phyloP scores from a whole-genome alignment of 2,888 invertebrate species.

The Dicranocentrus wangi region DNA sequence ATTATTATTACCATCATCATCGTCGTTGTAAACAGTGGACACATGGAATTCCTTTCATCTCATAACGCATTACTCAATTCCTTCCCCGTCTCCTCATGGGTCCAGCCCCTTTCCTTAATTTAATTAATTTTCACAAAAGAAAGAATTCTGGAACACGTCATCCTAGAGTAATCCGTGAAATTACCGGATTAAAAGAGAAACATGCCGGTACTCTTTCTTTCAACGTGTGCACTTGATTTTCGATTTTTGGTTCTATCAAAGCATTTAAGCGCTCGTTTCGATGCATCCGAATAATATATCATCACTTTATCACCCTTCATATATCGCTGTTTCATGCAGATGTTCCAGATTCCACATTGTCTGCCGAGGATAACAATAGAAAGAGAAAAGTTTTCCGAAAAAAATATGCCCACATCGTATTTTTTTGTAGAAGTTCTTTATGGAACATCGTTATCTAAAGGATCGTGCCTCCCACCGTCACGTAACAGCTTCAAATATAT shows the following conservation, averaged over 20 bases:
- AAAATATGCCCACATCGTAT: slow-evolving; percentile 4
- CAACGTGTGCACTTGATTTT: neutral
- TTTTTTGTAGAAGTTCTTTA: slow-evolving; percentile 15
- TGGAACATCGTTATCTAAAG: no score
- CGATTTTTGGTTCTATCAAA: neutral
- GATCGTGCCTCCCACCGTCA: slow-evolving; percentile 54
- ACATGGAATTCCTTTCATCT: slow-evolving; percentile 1
- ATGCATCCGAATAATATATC: slow-evolving; percentile 13
- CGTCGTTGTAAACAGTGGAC: neutral
- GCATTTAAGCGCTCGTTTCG: neutral
- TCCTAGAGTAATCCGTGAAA: slow-evolving; percentile 51
- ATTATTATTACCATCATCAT: slow-evolving; percentile 4
- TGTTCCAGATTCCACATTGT: slow-evolving; percentile 51
- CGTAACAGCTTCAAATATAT: neutral
- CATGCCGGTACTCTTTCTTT: slow-evolving; percentile 28
- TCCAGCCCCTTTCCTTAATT: slow-evolving; percentile 66
- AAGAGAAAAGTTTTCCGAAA: slow-evolving; percentile 46
- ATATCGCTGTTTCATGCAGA: slow-evolving; percentile 22
- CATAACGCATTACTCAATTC: slow-evolving; percentile 13
- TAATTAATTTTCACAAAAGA: slow-evolving; percentile 71
- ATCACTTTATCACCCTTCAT: slow-evolving; percentile 23
- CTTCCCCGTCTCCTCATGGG: slow-evolving; percentile 29
- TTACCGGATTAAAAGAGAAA: slow-evolving; percentile 44
- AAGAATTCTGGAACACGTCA: slow-evolving; percentile 36
- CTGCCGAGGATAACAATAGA: slow-evolving; percentile 50